Evolutionary conservation across 2,888 invertebrate genomes (phyloP).

Genomic region (Deilephila porcellus): DNA sequence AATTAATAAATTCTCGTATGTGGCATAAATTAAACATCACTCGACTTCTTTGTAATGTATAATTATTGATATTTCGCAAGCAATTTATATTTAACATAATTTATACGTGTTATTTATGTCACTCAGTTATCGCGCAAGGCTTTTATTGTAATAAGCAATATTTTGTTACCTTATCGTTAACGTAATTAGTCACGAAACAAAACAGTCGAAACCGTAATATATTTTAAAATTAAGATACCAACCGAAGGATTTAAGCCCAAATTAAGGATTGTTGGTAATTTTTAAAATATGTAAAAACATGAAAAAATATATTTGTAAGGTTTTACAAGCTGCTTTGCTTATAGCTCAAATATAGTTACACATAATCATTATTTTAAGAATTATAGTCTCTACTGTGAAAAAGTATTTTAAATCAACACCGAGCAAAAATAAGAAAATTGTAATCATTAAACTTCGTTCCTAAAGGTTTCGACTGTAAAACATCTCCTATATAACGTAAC

Average conservation of each 20-base stretch:
- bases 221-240: no score
- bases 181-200: background rate
- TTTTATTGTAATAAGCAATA: background rate
- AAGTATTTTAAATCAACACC: no score
- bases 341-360: no score
- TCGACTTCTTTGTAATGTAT: background rate
- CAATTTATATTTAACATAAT: conserved; percentile 2
- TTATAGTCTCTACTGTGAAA: no score
- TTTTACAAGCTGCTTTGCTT: no score
- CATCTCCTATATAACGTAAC: conserved; percentile 7
- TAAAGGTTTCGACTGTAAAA: conserved; percentile 11
- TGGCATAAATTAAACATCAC: conserved; percentile 9
- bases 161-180: conserved; percentile 18
- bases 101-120: background rate
- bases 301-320: no score
- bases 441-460: background rate
- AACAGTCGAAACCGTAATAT: background rate
- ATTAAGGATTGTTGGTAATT: no score
- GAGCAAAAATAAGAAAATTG: no score
- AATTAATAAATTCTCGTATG: background rate
- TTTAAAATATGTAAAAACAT: no score
- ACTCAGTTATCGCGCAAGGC: conserved; percentile 2
- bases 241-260: no score
- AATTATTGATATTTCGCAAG: conserved; percentile 1
- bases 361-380: no score